Evolutionary conservation across 2,888 invertebrate species (phyloP).

Genomic region (Elysia crispata): DNA sequence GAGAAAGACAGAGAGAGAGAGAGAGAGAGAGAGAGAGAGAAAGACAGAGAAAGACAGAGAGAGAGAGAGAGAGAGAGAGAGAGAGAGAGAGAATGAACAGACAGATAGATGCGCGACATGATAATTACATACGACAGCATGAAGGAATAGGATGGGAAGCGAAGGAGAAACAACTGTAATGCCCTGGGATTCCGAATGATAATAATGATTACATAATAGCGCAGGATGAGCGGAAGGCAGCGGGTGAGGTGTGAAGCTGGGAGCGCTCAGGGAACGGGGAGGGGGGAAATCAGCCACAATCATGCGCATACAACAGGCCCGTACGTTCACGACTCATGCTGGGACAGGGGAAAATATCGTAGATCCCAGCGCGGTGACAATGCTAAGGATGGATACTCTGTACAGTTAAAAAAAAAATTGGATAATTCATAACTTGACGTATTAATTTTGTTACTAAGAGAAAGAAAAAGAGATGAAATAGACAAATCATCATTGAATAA

Average conservation of each 20-base stretch:
- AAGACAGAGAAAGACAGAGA: slow-evolving; percentile 37
- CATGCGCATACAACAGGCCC: too few relatives aligned
- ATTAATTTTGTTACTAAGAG: too few relatives aligned
- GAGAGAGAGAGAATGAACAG: slow-evolving; percentile 37
- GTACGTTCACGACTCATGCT: too few relatives aligned
- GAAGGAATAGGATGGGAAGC: neutral
- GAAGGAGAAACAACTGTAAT: neutral
- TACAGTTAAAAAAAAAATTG: too few relatives aligned
- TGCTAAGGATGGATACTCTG: too few relatives aligned
- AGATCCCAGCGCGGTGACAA: too few relatives aligned
- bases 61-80: slow-evolving; percentile 12
- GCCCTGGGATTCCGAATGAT: neutral
- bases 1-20: neutral
- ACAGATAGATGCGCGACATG: neutral
- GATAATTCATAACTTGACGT: too few relatives aligned
- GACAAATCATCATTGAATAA: too few relatives aligned
- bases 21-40: slow-evolving; percentile 38
- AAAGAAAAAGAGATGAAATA: too few relatives aligned
- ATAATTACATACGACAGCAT: neutral
- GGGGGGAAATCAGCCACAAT: neutral
- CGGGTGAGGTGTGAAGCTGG: neutral
- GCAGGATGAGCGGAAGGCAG: neutral
- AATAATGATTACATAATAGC: slow-evolving; percentile 12
- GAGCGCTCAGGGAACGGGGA: neutral
- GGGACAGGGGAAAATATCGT: too few relatives aligned